phyloP scores from a whole-genome alignment of 2,797 vertebrate species.

The Cichlasoma orientale region DNA sequence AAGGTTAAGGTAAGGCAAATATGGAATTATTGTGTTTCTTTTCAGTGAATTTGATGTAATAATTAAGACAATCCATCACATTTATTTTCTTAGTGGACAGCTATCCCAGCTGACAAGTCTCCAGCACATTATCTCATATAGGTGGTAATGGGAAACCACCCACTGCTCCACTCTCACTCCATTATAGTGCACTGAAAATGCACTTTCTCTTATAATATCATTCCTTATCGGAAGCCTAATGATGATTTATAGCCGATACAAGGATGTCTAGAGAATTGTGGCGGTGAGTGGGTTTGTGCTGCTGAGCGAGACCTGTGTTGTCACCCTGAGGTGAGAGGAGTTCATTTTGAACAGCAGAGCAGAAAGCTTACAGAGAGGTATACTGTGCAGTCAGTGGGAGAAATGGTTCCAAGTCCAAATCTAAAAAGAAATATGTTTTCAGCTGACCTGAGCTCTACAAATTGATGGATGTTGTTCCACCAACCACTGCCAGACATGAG shows the following conservation, averaged over 20 bases:
- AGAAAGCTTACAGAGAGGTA: slow-evolving; percentile 23
- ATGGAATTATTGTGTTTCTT: slow-evolving; percentile 21
- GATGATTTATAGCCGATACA: slow-evolving; percentile 67
- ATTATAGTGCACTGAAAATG: slow-evolving; percentile 49
- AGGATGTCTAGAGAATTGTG: slow-evolving; percentile 20
- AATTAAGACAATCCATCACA: slow-evolving; percentile 55
- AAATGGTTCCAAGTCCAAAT: not conserved
- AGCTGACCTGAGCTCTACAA: slow-evolving; percentile 18
- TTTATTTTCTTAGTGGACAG: slow-evolving; percentile 23
- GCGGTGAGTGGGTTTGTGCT: slow-evolving; percentile 46
- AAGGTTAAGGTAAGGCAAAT: slow-evolving; percentile 2
- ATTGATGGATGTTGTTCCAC: slow-evolving; percentile 23
- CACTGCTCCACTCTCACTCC: slow-evolving; percentile 36
- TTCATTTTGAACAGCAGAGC: slow-evolving; percentile 48
- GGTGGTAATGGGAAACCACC: slow-evolving; percentile 55
- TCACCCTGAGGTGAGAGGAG: slow-evolving; percentile 46
- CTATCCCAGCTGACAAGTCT: slow-evolving; percentile 48
- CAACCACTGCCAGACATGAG: slow-evolving; percentile 10
- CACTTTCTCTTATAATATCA: slow-evolving; percentile 51
- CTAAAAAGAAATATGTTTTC: slow-evolving; percentile 23
- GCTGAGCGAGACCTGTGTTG: slow-evolving; percentile 38
- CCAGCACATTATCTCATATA: slow-evolving; percentile 46
- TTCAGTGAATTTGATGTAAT: slow-evolving; percentile 16
- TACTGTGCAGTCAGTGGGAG: slow-evolving; percentile 1
- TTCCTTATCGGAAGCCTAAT: slow-evolving; percentile 61